These are phyloP conservation scores for Magallana angulata DNA, from an alignment of 1,140 invertebrate genomes.

Conservation along the genomic window DNA sequence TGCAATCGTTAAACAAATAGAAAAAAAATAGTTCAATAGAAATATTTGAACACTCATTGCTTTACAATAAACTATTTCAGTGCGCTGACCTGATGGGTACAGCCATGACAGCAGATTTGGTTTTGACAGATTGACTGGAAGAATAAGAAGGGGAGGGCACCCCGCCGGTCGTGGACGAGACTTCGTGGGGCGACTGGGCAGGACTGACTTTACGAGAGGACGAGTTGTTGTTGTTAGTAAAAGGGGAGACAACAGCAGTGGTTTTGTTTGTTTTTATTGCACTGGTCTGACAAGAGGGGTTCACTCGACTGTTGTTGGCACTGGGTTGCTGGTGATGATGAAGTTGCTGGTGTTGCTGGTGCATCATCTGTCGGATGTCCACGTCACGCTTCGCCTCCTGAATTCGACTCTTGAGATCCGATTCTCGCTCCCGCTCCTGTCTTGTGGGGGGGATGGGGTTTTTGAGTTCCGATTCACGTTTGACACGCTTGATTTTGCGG, in stretches of 20 bases:
- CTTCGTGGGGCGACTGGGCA: conserved; percentile 14
- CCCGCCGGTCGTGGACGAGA: conserved; percentile 4
- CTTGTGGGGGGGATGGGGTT: conserved; percentile 41
- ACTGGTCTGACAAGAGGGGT: conserved; percentile 6
- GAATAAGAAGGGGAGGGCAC: conserved; percentile 34
- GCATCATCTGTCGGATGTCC: conserved; percentile 31
- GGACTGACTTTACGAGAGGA: conserved; percentile 31
- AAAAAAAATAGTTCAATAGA: neutral
- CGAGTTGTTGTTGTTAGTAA: conserved; percentile 23
- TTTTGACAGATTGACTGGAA: conserved; percentile 42
- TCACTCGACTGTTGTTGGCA: conserved; percentile 8
- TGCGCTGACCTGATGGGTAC: conserved; percentile 49
- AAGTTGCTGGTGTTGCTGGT: neutral
- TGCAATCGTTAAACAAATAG: too few relatives aligned
- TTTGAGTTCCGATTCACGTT: conserved; percentile 61
- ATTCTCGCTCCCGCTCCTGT: conserved; percentile 18
- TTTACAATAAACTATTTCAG: too few relatives aligned
- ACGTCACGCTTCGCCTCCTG: conserved; percentile 38
- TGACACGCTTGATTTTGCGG: conserved; percentile 83
- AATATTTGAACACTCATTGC: too few relatives aligned
- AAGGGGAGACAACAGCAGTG: conserved; percentile 46
- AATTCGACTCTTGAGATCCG: conserved; percentile 33
- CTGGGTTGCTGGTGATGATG: neutral
- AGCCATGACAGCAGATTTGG: conserved; percentile 53
- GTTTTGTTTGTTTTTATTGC: conserved; percentile 48